These are phyloP conservation scores for Nannobrachium achirus DNA, from an alignment of 2,113 vertebrate genomes.

Conservation along the genomic window DNA sequence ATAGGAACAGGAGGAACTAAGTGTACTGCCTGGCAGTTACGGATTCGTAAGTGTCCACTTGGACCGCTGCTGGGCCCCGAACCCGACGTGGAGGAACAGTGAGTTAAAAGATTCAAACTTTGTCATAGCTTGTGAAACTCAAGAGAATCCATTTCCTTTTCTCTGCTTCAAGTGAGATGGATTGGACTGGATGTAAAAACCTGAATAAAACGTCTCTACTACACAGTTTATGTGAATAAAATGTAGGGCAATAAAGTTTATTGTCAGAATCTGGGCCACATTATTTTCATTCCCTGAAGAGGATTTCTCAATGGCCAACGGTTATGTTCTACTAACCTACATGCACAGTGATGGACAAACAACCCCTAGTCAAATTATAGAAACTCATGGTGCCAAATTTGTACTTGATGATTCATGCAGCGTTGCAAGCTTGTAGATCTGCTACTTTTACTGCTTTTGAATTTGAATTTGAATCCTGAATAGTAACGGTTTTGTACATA, in stretches of 20 bases:
- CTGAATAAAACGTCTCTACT: constrained; percentile 33
- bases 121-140: constrained; percentile 14
- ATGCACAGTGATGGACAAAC: constrained; percentile 43
- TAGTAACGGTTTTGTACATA: no score
- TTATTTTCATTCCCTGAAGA: constrained; percentile 42
- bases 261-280: constrained; percentile 51
- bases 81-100: not conserved
- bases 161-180: constrained; percentile 17
- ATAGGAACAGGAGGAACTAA: no score
- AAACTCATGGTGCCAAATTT: no score
- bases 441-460: no score
- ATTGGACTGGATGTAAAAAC: constrained; percentile 28
- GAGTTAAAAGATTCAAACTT: constrained; percentile 20
- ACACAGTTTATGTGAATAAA: constrained; percentile 34
- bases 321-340: constrained; percentile 64
- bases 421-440: no score
- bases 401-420: no score
- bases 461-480: no score
- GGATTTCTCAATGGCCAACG: constrained; percentile 47
- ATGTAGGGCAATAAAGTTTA: constrained; percentile 61
- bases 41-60: no score
- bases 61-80: no score
- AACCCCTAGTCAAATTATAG: no score
- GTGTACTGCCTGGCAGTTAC: no score
- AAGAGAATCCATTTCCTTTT: constrained; percentile 21